Percentiles rank a stretch among this genome's conserved stretches.
Evolutionary conservation across 1,140 invertebrate species (phyloP).

Genomic region (Eupeodes corollae): DNA sequence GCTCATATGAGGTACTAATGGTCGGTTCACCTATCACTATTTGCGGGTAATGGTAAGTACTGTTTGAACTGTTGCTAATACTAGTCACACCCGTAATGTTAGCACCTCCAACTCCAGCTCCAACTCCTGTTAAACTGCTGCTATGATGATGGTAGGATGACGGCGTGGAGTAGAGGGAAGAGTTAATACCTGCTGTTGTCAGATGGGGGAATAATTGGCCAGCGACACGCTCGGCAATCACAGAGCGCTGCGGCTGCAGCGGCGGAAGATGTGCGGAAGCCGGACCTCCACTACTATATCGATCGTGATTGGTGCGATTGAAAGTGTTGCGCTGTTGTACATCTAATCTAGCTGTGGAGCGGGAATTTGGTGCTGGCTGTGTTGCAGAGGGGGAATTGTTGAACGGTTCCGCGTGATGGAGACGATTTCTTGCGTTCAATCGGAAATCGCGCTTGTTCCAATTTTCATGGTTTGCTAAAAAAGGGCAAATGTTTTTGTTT

Average conservation of each 20-base stretch:
- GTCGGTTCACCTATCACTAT: conserved; percentile 1
- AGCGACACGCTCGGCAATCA: conserved; percentile 8
- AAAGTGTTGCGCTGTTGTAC: conserved; percentile 34
- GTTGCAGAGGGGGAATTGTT: too few species aligned
- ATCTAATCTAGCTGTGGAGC: conserved; percentile 24
- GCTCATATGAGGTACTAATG: conserved; percentile 5
- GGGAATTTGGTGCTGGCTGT: background rate
- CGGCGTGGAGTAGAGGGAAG: too few species aligned
- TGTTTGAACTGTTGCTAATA: conserved; percentile 21
- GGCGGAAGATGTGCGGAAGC: conserved; percentile 16
- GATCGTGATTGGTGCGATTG: conserved; percentile 35
- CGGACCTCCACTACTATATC: conserved; percentile 16
- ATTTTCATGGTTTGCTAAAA: too few species aligned
- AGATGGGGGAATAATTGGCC: too few species aligned
- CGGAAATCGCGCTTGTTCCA: too few species aligned
- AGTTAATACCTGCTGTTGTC: too few species aligned
- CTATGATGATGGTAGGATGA: conserved; percentile 2
- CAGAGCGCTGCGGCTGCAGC: conserved; percentile 13
- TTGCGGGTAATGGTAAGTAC: conserved; percentile 15
- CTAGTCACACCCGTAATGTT: conserved; percentile 10
- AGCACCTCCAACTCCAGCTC: conserved; percentile 28
- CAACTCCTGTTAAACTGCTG: conserved; percentile 26
- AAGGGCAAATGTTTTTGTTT: too few species aligned
- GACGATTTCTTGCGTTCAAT: too few species aligned
- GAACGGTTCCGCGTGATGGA: too few species aligned